phyloP scores from a whole-genome alignment of 2,113 vertebrate genomes.

The Paralichthys olivaceus region DNA sequence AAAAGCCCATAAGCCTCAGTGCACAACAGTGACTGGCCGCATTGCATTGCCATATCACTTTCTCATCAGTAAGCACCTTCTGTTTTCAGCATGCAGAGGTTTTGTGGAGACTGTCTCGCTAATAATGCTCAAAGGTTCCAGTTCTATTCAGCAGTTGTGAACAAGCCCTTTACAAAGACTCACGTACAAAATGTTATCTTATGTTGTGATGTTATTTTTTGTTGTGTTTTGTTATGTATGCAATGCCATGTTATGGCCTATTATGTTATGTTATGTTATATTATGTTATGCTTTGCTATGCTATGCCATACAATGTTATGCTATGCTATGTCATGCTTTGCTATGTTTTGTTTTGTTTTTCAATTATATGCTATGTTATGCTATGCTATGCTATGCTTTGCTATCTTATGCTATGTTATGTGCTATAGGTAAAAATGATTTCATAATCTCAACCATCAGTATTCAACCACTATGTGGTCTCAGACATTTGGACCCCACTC shows the following conservation, averaged over 20 bases:
- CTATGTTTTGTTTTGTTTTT: background rate
- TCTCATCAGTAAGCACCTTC: slow-evolving; percentile 64
- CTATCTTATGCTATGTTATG: background rate
- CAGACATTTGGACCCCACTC: background rate
- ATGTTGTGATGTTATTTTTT: no score
- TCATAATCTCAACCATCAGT: no score
- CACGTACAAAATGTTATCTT: no score
- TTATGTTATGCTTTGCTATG: no score
- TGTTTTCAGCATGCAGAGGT: slow-evolving; percentile 17
- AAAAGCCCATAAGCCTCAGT: slow-evolving; percentile 21
- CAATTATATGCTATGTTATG: no score
- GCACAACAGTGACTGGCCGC: slow-evolving; percentile 35
- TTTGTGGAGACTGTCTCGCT: slow-evolving; percentile 19
- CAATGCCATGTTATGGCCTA: background rate
- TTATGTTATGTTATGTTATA: no score
- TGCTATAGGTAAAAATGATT: background rate
- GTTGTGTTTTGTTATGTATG: no score
- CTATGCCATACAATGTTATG: no score
- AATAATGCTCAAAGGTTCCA: background rate
- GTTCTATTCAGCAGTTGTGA: background rate
- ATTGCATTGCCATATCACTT: slow-evolving; percentile 52
- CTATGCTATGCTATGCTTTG: no score
- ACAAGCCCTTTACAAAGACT: background rate
- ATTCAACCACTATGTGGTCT: no score
- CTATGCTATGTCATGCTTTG: background rate